phyloP scores from a whole-genome alignment of 1,140 invertebrate species.

The Metaphire vulgaris region DNA sequence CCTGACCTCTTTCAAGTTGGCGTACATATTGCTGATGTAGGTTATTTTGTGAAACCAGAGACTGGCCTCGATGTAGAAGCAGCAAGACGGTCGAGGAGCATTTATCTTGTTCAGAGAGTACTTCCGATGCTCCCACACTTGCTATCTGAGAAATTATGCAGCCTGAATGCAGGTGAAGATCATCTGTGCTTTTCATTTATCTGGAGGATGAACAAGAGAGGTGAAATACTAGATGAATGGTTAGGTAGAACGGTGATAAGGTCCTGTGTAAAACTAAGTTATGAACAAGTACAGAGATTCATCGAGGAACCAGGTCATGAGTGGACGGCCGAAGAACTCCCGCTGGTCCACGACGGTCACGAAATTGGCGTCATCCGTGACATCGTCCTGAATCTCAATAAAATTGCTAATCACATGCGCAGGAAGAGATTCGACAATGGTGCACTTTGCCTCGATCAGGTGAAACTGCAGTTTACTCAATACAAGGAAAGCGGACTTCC shows the following conservation, averaged over 20 bases:
- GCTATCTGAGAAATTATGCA: constrained; percentile 55
- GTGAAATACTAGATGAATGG: constrained; percentile 61
- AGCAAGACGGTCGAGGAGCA: constrained; percentile 48
- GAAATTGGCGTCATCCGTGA: constrained; percentile 58
- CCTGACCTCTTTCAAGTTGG: constrained; percentile 55
- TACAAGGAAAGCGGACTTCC: constrained; percentile 57
- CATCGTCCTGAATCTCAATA: constrained; percentile 62
- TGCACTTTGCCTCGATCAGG: constrained; percentile 54
- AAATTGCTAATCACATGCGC: constrained; percentile 69
- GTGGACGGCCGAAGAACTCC: constrained; percentile 59
- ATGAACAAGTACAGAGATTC: constrained; percentile 78
- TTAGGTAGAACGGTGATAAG: constrained; percentile 77
- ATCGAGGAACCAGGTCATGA: constrained; percentile 62
- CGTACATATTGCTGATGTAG: constrained; percentile 54
- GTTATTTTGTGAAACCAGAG: constrained; percentile 50
- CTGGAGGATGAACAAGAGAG: constrained; percentile 60
- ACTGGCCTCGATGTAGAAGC: constrained; percentile 51
- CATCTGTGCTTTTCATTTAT: constrained; percentile 54
- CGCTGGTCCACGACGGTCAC: constrained; percentile 61
- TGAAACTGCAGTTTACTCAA: constrained; percentile 69
- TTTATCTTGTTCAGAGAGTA: constrained; percentile 41
- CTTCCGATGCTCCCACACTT: constrained; percentile 53
- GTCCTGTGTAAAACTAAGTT: constrained; percentile 78
- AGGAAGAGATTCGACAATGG: constrained; percentile 24
- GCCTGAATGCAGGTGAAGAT: constrained; percentile 51